Conservation (phyloP, 2,888 invertebrate genomes). For the Spodoptera littoralis region DNA sequence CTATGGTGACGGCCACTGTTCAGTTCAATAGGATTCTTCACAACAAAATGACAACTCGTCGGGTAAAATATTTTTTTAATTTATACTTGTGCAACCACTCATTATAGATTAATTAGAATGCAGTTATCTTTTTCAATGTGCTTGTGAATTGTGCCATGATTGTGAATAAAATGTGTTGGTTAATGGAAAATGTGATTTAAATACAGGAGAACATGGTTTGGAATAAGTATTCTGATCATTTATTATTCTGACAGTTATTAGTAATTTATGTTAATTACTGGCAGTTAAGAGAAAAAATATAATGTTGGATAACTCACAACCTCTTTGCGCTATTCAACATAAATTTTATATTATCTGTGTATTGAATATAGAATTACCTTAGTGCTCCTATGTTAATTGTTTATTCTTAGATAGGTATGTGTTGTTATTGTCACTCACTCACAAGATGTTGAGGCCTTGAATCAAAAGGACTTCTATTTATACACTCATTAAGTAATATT, state of each 20-base stretch:
- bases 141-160: constrained; percentile 46
- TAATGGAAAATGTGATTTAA: constrained; percentile 43
- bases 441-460: constrained; percentile 28
- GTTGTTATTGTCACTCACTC: constrained; percentile 20
- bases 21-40: constrained; percentile 79
- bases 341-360: constrained; percentile 36
- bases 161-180: constrained; percentile 43
- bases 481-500: constrained; percentile 6
- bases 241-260: constrained; percentile 24
- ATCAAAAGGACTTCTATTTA: constrained; percentile 15
- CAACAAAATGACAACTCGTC: constrained; percentile 83
- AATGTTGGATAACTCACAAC: neutral
- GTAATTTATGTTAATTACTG: constrained; percentile 17
- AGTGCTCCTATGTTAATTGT: constrained; percentile 16
- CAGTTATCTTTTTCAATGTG: constrained; percentile 47
- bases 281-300: constrained; percentile 19
- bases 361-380: constrained; percentile 30
- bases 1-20: constrained; percentile 71
- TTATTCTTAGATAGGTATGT: constrained; percentile 15
- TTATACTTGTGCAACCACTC: constrained; percentile 41
- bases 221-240: constrained; percentile 29
- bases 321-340: constrained; percentile 23
- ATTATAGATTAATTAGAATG: constrained; percentile 38
- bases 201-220: constrained; percentile 41
- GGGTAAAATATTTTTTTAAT: constrained; percentile 75